phyloP scores from a whole-genome alignment of 2,888 invertebrate species.

The Lycaena phlaeas region DNA sequence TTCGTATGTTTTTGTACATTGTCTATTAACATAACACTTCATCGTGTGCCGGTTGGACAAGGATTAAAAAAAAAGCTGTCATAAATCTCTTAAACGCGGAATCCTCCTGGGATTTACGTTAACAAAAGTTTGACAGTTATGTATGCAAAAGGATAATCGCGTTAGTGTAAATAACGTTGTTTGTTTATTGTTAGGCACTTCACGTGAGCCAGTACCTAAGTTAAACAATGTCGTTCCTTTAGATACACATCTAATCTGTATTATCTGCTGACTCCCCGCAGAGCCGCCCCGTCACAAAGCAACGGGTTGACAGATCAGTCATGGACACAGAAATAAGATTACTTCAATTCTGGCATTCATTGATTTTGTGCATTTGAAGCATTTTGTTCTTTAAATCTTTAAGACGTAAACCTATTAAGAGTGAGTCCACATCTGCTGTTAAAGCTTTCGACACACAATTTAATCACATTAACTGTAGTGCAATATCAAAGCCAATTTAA shows the following conservation, averaged over 20 bases:
- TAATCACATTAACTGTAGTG: slow-evolving; percentile 43
- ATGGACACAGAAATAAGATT: slow-evolving; percentile 58
- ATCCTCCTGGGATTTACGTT: slow-evolving; percentile 2
- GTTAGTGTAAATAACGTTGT: slow-evolving; percentile 62
- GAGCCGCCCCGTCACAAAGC: slow-evolving; percentile 63
- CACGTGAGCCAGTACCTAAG: slow-evolving; percentile 47
- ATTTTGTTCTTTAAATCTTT: slow-evolving; percentile 34
- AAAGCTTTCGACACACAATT: slow-evolving; percentile 39
- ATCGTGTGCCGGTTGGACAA: too few species aligned
- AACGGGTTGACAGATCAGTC: slow-evolving; percentile 70
- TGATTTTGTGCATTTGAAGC: slow-evolving; percentile 30
- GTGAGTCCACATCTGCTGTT: slow-evolving; percentile 41
- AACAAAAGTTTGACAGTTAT: slow-evolving; percentile 4
- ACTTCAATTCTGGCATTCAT: slow-evolving; percentile 47
- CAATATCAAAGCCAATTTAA: neutral
- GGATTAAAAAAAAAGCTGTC: too few species aligned
- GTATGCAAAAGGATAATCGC: slow-evolving; percentile 36
- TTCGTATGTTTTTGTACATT: too few species aligned
- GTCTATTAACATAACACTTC: too few species aligned
- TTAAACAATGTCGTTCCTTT: slow-evolving; percentile 61
- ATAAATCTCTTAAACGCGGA: slow-evolving; percentile 19
- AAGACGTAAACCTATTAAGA: neutral
- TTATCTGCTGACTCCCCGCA: slow-evolving; percentile 56
- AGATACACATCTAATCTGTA: slow-evolving; percentile 67
- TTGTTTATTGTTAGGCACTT: slow-evolving; percentile 61